Base-by-base conservation (phyloP, 2,888 invertebrate genomes). In the Physocephala rufipes region DNA sequence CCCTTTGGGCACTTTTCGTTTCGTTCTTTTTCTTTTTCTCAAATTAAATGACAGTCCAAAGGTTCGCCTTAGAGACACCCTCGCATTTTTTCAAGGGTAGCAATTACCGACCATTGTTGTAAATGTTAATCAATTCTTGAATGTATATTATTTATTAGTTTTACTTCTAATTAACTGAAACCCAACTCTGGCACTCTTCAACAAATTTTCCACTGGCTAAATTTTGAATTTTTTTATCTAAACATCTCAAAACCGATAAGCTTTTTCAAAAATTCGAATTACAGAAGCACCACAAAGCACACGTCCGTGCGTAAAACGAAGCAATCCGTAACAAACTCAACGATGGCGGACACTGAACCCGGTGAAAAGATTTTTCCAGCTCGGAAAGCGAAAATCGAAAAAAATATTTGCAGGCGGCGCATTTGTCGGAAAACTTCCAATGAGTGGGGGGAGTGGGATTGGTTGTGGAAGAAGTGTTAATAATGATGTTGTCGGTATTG, bases 291-390 rank as follows among this genome's bases (percentile, higher is more conserved):
- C 2, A 61, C 28, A 21, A 12, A 36, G 62, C 19, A 30, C 21
- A 4, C 75, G 80, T 79, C 79, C 78, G 77, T 73, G 76, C 80
- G 78, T 78, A 76, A 75, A 77, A n/a, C n/a, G n/a, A n/a, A 76
- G 79, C 73, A 73, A 71, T 79, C 79, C 79, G 80, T 76, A 79
- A 75, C 77, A 79, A 81, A 82, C 82, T 82, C 79, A 76, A 73
- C 75, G 71, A 62, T 67, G 78, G 75, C 80, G 81, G 82, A 77
- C 79, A 81, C 76, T 81, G 82, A 82, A 82, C 82, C 79, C 79
- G 72, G 73, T 62, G 51, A 67, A 63, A 24, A 16, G 19, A 43
- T 68, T 58, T n/a, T 67, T 63, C 70, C 75, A 67, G 71, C 62
- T 64, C 43, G 70, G 30, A 49, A 59, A 63, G 70, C 65, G 47